A percentile compares a stretch with the other conserved stretches of the same genome.
Conservation (phyloP, 2,888 invertebrate species). For the Agonopterix alstromeriana region DNA sequence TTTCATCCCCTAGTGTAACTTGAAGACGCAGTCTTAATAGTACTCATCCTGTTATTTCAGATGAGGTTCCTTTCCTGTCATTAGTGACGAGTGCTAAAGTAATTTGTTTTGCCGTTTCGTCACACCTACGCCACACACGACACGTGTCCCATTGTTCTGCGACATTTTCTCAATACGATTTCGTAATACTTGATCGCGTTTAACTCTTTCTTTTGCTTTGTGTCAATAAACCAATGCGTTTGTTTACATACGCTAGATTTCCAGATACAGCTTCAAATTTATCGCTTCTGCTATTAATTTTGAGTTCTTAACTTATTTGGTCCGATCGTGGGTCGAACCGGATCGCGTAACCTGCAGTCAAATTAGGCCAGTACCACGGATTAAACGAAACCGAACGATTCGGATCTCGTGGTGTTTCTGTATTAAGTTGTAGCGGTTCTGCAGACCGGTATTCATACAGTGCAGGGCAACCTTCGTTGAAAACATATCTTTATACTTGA, state of each 20-base stretch:
- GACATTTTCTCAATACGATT: constrained; percentile 15
- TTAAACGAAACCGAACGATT: constrained; percentile 31
- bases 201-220: constrained; percentile 21
- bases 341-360: constrained; percentile 26
- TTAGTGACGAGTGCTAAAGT: constrained; percentile 26
- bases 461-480: constrained; percentile 22
- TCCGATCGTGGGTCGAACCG: constrained; percentile 24
- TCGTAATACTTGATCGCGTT: constrained; percentile 24
- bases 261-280: background rate
- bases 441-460: constrained; percentile 24
- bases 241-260: constrained; percentile 11
- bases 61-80: constrained; percentile 38
- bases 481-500: constrained; percentile 15
- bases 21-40: constrained; percentile 46
- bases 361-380: constrained; percentile 32
- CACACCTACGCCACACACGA: constrained; percentile 19
- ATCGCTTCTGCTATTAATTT: constrained; percentile 10
- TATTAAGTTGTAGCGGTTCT: constrained; percentile 25
- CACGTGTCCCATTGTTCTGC: constrained; percentile 46
- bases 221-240: constrained; percentile 10
- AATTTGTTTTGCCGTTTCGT: constrained; percentile 39
- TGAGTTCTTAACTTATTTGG: constrained; percentile 20
- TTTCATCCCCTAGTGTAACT: constrained; percentile 28
- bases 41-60: constrained; percentile 46
- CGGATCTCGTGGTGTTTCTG: constrained; percentile 25